Evolutionary conservation across 2,888 invertebrate genomes (phyloP).

Genomic region (Calliphora vomitoria): DNA sequence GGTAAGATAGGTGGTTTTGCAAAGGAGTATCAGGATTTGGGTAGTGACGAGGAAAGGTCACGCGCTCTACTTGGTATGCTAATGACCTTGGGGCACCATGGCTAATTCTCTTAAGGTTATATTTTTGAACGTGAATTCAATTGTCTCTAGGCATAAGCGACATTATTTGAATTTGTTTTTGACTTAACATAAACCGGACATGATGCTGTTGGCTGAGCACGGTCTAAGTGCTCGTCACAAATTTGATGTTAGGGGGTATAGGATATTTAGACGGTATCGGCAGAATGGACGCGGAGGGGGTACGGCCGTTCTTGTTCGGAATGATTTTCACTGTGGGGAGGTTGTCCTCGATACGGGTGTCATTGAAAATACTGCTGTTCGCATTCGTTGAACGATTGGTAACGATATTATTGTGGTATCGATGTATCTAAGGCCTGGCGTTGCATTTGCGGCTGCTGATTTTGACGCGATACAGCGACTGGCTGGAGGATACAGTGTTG

Average conservation of each 20-base stretch:
- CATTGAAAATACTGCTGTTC: background rate
- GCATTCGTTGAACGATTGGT: background rate
- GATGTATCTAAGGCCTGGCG: too few relatives aligned
- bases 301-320: background rate
- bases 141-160: too few relatives aligned
- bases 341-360: too few relatives aligned
- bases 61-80: slow-evolving; percentile 16
- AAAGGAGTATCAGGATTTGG: background rate
- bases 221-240: too few relatives aligned
- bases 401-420: too few relatives aligned
- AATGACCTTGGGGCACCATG: background rate
- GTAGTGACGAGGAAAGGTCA: slow-evolving; percentile 5
- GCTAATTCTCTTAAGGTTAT: background rate
- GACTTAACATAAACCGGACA: background rate
- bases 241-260: too few relatives aligned
- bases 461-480: too few relatives aligned
- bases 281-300: background rate
- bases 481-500: too few relatives aligned
- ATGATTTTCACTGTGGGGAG: too few relatives aligned
- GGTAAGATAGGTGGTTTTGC: background rate
- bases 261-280: background rate
- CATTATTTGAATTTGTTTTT: slow-evolving; percentile 5
- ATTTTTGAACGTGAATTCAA: too few relatives aligned
- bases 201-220: background rate
- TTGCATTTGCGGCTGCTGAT: too few relatives aligned